These are phyloP conservation scores for Lepus americanus DNA, from an alignment of 2,113 vertebrate species.

Conservation along the genomic window DNA sequence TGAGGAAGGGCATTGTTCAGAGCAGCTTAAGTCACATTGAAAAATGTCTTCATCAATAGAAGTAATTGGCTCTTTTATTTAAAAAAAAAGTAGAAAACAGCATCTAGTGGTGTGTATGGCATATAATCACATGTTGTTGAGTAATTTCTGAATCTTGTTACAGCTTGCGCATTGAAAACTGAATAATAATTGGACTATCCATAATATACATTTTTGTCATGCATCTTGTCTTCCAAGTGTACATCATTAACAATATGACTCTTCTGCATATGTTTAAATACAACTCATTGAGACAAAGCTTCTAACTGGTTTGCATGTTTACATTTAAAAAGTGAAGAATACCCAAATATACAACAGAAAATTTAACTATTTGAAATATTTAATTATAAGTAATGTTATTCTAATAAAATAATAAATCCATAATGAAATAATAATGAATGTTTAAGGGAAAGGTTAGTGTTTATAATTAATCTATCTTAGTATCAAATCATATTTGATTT, in stretches of 20 bases:
- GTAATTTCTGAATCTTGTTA: constrained; percentile 52
- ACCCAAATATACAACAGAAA: constrained; percentile 17
- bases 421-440: background rate
- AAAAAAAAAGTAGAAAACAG: constrained; percentile 32
- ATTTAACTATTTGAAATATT: constrained; percentile 21
- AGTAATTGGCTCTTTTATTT: background rate
- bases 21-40: background rate
- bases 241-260: constrained; percentile 26
- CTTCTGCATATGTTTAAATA: background rate
- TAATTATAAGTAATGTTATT: constrained; percentile 4
- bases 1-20: background rate
- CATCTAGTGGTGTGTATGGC: constrained; percentile 7
- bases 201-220: constrained; percentile 20
- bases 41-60: background rate
- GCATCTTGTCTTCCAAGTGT: constrained; percentile 8
- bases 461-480: constrained; percentile 38
- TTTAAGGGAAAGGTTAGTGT: background rate
- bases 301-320: constrained; percentile 9
- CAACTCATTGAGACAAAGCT: background rate
- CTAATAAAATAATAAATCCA: background rate
- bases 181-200: constrained; percentile 34
- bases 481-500: constrained; percentile 8
- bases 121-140: constrained; percentile 13
- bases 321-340: background rate
- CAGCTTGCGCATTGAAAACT: constrained; percentile 50